phyloP scores from a whole-genome alignment of 2,888 invertebrate species.

The Melipona beecheii region DNA sequence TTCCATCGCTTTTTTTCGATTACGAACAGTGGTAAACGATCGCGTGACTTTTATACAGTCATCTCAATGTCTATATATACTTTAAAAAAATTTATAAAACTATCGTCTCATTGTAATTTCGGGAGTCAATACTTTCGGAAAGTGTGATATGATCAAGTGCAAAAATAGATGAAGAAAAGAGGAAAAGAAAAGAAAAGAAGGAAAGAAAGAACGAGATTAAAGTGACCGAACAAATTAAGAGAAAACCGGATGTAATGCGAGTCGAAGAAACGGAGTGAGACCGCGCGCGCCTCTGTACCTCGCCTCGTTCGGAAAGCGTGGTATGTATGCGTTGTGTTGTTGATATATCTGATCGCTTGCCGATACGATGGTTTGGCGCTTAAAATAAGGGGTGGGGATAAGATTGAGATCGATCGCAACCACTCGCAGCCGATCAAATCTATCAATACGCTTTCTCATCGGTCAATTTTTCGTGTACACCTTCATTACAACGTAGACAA shows the following conservation, averaged over 20 bases:
- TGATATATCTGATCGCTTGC: conserved; percentile 9
- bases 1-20: conserved; percentile 37
- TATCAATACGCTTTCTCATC: conserved; percentile 74
- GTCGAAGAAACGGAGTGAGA: conserved; percentile 68
- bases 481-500: not conserved
- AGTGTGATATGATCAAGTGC: not conserved
- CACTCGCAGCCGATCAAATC: conserved; percentile 53
- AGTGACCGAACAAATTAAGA: conserved; percentile 47
- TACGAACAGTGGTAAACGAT: not conserved
- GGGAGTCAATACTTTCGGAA: not conserved
- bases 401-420: conserved; percentile 38
- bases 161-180: not conserved
- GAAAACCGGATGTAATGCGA: conserved; percentile 69
- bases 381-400: not conserved
- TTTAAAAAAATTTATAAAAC: not conserved
- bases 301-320: conserved; percentile 6
- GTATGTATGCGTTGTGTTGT: not conserved
- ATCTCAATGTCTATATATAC: not conserved
- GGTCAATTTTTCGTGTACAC: conserved; percentile 47
- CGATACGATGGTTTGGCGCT: conserved; percentile 1
- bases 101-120: not conserved
- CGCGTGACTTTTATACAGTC: not conserved
- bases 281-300: conserved; percentile 6
- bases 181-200: conserved; percentile 31
- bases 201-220: conserved; percentile 48